Evolutionary conservation across 2,888 invertebrate species (phyloP), one percentile per base, ranked within the genome.

Genomic region (Lamellibrachia columna): DNA sequence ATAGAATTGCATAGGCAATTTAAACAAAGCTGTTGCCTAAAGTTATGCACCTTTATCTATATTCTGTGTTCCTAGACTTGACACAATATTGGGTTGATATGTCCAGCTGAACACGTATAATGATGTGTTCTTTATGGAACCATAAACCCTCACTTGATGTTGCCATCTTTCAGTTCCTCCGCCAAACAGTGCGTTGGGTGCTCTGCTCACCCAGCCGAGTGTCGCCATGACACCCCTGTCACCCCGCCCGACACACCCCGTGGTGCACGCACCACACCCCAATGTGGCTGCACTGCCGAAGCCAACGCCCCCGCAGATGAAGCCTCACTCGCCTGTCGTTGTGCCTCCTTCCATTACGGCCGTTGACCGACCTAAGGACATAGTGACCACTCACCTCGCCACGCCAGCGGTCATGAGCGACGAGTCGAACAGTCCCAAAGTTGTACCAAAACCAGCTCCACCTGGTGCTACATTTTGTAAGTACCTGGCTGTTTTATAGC

Each of bases 401-500:
- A 55, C 40, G 90, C 52, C 75, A 3, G 75, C 75, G n/a, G n/a
- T 75, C 52, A n/a, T 53, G 55, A 95, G 94, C 55, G 96, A 96
- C n/a, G 95, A 96, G 58, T 94, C 95, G 0, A 95, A 94, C 92
- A 96, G 96, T 94, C 96, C 95, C 75, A 95, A 95, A 93, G 95
- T 95, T 40, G 94, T 94, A 53, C 94, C 95, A 7, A 96, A 95
- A 93, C 94, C 94, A 52, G 95, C 95, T 28, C 95, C 96, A 4
- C 96, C 96, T 90, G 96, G 96, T 28, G 95, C 95, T 53, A 95
- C 95, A 91, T 94, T 96, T 91, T 95, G 96, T 96, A 94, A 95
- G 96, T 95, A 92, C 55, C 40, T 40, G 40, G 40, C 40, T 40
- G 40, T 40, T 40, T 40, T 40, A 40, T 40, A 40, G 40, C 40